Conservation (phyloP, 2,113 vertebrate species). For the Pelodiscus sinensis region DNA sequence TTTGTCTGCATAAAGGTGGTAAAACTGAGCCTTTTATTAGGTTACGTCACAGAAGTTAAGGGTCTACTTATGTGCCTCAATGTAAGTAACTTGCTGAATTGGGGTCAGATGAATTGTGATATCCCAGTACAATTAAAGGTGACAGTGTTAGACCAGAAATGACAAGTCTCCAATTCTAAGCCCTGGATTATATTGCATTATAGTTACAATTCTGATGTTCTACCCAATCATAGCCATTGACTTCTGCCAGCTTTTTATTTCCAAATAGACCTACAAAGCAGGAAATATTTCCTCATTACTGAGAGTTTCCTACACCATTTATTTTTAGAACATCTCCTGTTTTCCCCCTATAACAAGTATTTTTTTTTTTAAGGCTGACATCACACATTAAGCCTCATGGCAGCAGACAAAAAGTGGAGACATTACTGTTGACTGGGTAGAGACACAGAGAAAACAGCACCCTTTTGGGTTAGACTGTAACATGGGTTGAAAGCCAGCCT, state of each 20-base stretch:
- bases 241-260: neutral
- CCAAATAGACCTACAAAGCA: neutral
- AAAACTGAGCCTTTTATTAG: neutral
- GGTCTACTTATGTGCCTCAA: neutral
- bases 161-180: neutral
- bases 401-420: neutral
- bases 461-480: neutral
- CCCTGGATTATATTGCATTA: neutral
- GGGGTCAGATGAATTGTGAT: neutral
- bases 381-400: neutral
- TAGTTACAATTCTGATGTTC: neutral
- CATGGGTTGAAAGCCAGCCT: neutral
- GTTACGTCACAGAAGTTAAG: neutral
- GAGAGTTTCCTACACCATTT: neutral
- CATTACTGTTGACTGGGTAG: too few relatives aligned
- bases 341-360: neutral
- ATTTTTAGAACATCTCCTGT: neutral
- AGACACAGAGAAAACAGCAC: neutral
- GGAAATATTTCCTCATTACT: neutral
- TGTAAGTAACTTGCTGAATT: neutral
- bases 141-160: neutral
- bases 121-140: neutral
- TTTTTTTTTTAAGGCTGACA: neutral
- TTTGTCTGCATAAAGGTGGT: neutral
- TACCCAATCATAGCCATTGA: neutral